These are phyloP conservation scores for Lasiurus borealis DNA, from an alignment of 2,113 vertebrate genomes.

Conservation along the genomic window DNA sequence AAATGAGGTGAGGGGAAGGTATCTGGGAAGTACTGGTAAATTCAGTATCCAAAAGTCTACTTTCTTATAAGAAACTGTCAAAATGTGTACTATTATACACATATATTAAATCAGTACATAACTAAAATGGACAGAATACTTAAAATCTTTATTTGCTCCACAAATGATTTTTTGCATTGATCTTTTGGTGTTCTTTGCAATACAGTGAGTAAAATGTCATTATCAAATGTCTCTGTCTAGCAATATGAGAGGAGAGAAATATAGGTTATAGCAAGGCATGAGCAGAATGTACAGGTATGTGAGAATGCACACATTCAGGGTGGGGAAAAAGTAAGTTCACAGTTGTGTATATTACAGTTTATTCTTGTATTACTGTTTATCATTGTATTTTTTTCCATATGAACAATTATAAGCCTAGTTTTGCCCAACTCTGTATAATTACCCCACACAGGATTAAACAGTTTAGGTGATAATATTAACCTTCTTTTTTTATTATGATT, in stretches of 20 bases:
- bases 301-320: too few relatives aligned
- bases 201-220: background rate
- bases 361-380: background rate
- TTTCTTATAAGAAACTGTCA: conserved; percentile 20
- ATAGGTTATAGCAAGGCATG: background rate
- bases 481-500: background rate
- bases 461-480: background rate
- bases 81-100: background rate
- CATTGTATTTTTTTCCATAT: background rate
- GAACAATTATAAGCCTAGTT: background rate
- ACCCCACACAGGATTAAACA: background rate
- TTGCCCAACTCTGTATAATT: background rate
- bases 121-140: background rate
- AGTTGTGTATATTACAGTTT: background rate
- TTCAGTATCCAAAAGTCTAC: background rate
- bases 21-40: background rate
- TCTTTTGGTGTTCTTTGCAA: background rate
- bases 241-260: background rate
- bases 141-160: conserved; percentile 34
- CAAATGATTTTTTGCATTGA: background rate
- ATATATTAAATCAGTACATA: background rate
- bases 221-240: background rate
- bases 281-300: background rate
- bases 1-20: background rate
- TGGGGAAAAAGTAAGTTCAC: background rate